Percentiles rank a stretch among this genome's conserved stretches.
Evolutionary conservation across 1,140 invertebrate species (phyloP).

Genomic region (Orius insidiosus): DNA sequence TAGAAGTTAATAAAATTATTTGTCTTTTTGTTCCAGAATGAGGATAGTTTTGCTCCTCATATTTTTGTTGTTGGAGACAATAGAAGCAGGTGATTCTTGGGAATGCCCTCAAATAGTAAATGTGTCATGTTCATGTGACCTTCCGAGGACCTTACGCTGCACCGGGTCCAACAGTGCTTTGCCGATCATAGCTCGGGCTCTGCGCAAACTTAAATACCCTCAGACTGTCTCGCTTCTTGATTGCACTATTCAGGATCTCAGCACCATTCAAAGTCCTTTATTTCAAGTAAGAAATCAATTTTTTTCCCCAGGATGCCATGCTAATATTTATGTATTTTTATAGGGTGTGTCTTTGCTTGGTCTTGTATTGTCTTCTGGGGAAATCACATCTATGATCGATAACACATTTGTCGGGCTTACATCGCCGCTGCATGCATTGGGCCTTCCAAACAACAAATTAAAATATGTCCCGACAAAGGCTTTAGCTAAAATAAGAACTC

Average conservation of each 20-base stretch:
- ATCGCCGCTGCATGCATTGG: slow-evolving; percentile 50
- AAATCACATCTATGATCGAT: slow-evolving; percentile 47
- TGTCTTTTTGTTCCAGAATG: too few species aligned
- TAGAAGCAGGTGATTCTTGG: slow-evolving; percentile 29
- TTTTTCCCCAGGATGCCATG: too few species aligned
- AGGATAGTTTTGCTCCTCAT: too few species aligned
- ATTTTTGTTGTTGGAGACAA: too few species aligned
- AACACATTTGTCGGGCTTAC: slow-evolving; percentile 48
- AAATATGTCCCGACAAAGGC: slow-evolving; percentile 49
- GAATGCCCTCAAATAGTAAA: slow-evolving; percentile 53
- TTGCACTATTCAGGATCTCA: slow-evolving; percentile 50
- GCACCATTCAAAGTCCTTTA: slow-evolving; percentile 41
- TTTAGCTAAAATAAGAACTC: slow-evolving; percentile 35
- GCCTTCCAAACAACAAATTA: slow-evolving; percentile 59
- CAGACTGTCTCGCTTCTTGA: slow-evolving; percentile 57
- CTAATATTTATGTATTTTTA: too few species aligned
- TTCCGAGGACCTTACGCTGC: slow-evolving; percentile 65
- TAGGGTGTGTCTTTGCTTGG: slow-evolving; percentile 57
- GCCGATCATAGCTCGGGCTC: slow-evolving; percentile 33
- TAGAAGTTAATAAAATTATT: too few species aligned
- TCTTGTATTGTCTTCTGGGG: slow-evolving; percentile 61
- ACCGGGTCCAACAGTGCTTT: slow-evolving; percentile 46
- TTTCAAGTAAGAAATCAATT: slow-evolving; percentile 23
- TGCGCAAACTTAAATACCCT: slow-evolving; percentile 32
- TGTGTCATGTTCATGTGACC: slow-evolving; percentile 67